A percentile compares a stretch with the other conserved stretches of the same genome.
These are phyloP conservation scores for Phaenicophaeus curvirostris DNA, from an alignment of 2,797 vertebrate species.

Conservation along the genomic window DNA sequence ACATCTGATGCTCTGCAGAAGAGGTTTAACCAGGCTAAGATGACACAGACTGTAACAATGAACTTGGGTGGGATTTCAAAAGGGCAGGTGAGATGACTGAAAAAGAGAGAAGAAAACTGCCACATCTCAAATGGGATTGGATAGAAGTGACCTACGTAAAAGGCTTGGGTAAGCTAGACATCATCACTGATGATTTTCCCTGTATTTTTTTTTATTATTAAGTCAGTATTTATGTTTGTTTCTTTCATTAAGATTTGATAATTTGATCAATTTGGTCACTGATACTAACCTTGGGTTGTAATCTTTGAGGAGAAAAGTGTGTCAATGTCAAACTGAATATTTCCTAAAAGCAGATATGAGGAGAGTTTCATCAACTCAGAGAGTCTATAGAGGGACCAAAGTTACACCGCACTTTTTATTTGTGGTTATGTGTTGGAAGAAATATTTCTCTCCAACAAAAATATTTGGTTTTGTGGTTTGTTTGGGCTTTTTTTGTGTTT, in stretches of 20 bases:
- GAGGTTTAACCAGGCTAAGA: background rate
- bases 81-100: background rate
- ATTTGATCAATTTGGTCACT: background rate
- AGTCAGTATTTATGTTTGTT: background rate
- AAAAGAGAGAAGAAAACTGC: background rate
- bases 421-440: background rate
- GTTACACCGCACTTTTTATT: background rate
- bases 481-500: background rate
- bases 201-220: background rate
- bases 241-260: background rate
- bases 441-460: background rate
- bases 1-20: background rate
- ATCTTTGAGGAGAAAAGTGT: background rate
- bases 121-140: background rate
- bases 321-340: background rate
- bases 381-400: background rate
- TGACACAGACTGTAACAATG: background rate
- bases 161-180: background rate
- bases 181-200: background rate
- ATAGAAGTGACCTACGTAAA: background rate
- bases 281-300: background rate
- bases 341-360: background rate
- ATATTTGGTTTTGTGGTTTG: background rate
- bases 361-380: background rate
- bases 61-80: background rate